A percentile compares a stretch with the other conserved stretches of the same genome.
These are phyloP conservation scores for Ictalurus furcatus DNA, from an alignment of 2,113 vertebrate species.

Conservation along the genomic window DNA sequence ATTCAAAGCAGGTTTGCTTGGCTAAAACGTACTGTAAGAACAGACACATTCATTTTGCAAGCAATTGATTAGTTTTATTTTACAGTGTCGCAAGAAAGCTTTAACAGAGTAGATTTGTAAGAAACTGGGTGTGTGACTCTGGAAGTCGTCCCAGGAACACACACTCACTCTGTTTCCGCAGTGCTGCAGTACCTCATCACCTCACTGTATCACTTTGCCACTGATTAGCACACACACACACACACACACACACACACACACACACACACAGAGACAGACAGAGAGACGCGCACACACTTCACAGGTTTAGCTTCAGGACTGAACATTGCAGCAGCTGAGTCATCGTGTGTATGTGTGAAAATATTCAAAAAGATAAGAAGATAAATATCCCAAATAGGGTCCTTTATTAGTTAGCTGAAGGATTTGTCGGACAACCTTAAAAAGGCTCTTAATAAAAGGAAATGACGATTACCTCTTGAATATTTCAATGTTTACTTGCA, in stretches of 20 bases:
- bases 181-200: conserved; percentile 65
- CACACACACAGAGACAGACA: neutral
- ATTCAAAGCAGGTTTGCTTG: no score
- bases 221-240: conserved; percentile 24
- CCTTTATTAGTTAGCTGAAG: neutral
- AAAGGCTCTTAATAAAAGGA: neutral
- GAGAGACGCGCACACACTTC: neutral
- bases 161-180: conserved; percentile 65
- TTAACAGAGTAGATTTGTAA: neutral
- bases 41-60: neutral
- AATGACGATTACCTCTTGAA: neutral
- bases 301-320: conserved; percentile 24
- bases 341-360: neutral
- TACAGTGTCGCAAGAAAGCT: neutral
- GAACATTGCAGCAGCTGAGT: conserved; percentile 28
- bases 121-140: neutral
- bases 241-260: neutral
- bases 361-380: neutral
- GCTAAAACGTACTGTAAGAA: neutral
- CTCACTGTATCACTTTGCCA: conserved; percentile 34
- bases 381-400: neutral
- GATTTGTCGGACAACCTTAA: neutral
- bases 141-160: conserved; percentile 1
- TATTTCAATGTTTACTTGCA: neutral
- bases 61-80: neutral